phyloP scores from a whole-genome alignment of 2,113 vertebrate genomes.

The Zosterops pallidus region DNA sequence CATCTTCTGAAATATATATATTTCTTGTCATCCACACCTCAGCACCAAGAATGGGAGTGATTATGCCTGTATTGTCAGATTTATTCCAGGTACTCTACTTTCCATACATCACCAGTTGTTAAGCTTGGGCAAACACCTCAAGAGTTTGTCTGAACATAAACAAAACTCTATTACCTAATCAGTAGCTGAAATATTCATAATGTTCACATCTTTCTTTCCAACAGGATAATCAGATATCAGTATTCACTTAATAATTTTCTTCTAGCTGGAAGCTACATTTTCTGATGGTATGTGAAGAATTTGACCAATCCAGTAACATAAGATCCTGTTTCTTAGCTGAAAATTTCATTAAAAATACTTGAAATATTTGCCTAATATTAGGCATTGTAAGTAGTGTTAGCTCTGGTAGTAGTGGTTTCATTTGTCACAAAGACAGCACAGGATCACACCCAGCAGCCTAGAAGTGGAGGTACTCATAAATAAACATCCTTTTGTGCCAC shows the following conservation, averaged over 20 bases:
- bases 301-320: background rate
- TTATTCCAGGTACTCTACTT: background rate
- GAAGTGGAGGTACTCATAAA: background rate
- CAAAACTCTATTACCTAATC: background rate
- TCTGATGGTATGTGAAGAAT: background rate
- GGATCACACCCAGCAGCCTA: background rate
- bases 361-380: background rate
- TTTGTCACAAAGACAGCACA: background rate
- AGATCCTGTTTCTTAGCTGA: background rate
- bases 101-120: background rate
- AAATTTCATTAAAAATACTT: background rate
- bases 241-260: background rate
- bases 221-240: background rate
- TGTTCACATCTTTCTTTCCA: background rate
- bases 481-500: background rate
- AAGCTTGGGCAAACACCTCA: background rate
- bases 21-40: background rate
- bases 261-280: background rate
- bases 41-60: background rate
- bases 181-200: background rate
- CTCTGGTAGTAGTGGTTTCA: background rate
- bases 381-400: background rate
- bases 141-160: background rate
- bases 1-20: background rate
- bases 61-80: background rate